Base-by-base conservation (phyloP, 2,888 invertebrate genomes). In the Sinohyriopsis cumingii region DNA sequence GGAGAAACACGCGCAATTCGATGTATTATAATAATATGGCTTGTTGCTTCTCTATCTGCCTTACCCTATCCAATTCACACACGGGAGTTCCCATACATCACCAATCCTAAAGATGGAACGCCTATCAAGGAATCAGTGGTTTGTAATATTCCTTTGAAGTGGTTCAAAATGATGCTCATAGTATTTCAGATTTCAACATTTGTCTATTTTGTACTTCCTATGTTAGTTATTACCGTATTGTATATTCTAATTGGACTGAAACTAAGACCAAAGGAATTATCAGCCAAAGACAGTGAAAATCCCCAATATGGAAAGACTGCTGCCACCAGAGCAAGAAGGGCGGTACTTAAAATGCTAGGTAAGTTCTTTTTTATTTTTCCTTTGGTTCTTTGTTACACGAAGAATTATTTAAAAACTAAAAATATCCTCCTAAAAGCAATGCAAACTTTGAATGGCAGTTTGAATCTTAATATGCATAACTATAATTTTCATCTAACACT, bases 141-240 rank as follows among this genome's bases (percentile, higher is more conserved):
- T 15, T 88, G 88, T 69, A 87, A 84, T 72, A 87, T 87, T 69
- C 85, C 83, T 3, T 67, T 73, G 19, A 60, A 76, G 33, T 85
- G 84, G 82, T 75, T 84, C 59, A 67, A 67, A 9, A 68, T 73
- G 59, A 86, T 87, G 84, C 74, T 78, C 9, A 73, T 72, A 6
- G 80, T 96, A 12, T 93, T 95, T 85, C 95, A 96, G 87, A 89
- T 95, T 57, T 95, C 96, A 87, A 94, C 94, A 77, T 92, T 95
- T 73, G 91, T 95, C 77, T 96, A 96, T 91, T 97, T 97, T 91
- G 92, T 96, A 68, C 90, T 94, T 24, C 94, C 94, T 0, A 92
- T 94, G 89, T 77, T 94, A 5, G 90, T 95, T 53, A 94, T 97
- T 84, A 92, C 94, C 75, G 92, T 95, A 53, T 92, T 96, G 63